Evolutionary conservation across 2,797 vertebrate species (phyloP), one percentile per base, ranked within the genome.

Genomic region (Xenentodon cancila): DNA sequence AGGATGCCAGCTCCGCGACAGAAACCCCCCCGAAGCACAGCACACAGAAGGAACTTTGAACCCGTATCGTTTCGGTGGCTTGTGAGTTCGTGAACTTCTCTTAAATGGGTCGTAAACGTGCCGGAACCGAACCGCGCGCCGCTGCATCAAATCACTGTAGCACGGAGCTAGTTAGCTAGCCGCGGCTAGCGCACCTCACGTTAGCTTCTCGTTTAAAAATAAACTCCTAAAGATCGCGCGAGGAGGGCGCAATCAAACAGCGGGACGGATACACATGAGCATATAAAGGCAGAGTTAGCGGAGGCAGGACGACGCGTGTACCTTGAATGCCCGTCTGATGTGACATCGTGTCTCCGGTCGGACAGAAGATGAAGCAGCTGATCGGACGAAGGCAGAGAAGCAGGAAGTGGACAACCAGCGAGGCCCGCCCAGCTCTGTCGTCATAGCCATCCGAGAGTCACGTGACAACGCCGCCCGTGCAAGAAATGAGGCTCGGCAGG

Each of bases 311-410:
- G 46, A 13, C 0, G 0, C 1, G 20, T 55, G 34, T 94, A 97
- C 95, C 97, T 95, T 96, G 95, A 90, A 98, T 98, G 81, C 97
- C 97, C 81, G 96, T 98, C 86, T 98, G 97, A 87, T 98, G 96
- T 86, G 96, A 97, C 96, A 98, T 98, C 79, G 83, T 91, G 85
- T 45, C 75, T 85, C 59, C 80, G 80, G 82, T 81, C 80, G 73
- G 77, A 77, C 62, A 59, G 67, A 84, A 45, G 52, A 54, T 68
- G 84, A 80, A 76, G 86, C 82, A 79, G 89, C 82, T 82, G 86
- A 85, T 87, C 79, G 70, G 77, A 59, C 71, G 68, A 82, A 80
- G 74, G 77, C 86, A 75, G 67, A 83, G 79, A 89, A 87, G 67
- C 85, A 86, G 89, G 88, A 92, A 91, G 88, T 84, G 85, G 68